Percentiles rank a stretch among this genome's conserved stretches.
Evolutionary conservation across 2,113 vertebrate species (phyloP).

Genomic region (Seriola dumerili): DNA sequence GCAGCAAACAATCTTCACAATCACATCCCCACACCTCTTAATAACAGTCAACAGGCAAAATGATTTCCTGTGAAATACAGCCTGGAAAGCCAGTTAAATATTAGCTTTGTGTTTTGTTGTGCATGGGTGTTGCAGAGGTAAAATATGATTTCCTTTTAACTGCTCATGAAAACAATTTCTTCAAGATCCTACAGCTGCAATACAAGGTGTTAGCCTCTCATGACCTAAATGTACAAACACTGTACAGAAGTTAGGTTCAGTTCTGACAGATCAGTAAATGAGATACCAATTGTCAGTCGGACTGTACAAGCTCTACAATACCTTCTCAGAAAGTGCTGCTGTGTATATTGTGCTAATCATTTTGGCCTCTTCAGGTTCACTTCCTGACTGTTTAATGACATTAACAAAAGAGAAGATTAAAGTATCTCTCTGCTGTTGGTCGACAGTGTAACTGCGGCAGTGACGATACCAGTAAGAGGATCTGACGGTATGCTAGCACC

Average conservation of each 20-base stretch:
- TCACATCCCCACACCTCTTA: not conserved
- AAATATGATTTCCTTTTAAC: not conserved
- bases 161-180: not conserved
- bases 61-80: not conserved
- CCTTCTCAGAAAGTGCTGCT: conserved; percentile 13
- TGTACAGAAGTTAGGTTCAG: not conserved
- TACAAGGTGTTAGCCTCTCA: conserved; percentile 10
- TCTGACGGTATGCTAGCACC: not conserved
- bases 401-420: not conserved
- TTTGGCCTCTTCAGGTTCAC: conserved; percentile 21
- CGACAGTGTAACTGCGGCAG: conserved; percentile 24
- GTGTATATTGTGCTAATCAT: conserved; percentile 28
- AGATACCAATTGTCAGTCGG: conserved; percentile 14
- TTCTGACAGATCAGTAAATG: not conserved
- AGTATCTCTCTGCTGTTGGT: not conserved
- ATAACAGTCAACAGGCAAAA: not conserved
- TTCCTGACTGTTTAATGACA: conserved; percentile 3
- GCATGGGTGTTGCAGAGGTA: conserved; percentile 1
- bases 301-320: not conserved
- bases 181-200: conserved; percentile 6
- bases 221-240: not conserved
- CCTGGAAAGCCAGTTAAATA: conserved; percentile 6
- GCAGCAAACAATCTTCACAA: conserved; percentile 20
- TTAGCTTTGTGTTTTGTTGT: conserved; percentile 16
- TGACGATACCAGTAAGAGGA: not conserved